A percentile compares a stretch with the other conserved stretches of the same genome.
Evolutionary conservation across 2,797 vertebrate genomes (phyloP).

Genomic region (Pogoniulus pusillus): DNA sequence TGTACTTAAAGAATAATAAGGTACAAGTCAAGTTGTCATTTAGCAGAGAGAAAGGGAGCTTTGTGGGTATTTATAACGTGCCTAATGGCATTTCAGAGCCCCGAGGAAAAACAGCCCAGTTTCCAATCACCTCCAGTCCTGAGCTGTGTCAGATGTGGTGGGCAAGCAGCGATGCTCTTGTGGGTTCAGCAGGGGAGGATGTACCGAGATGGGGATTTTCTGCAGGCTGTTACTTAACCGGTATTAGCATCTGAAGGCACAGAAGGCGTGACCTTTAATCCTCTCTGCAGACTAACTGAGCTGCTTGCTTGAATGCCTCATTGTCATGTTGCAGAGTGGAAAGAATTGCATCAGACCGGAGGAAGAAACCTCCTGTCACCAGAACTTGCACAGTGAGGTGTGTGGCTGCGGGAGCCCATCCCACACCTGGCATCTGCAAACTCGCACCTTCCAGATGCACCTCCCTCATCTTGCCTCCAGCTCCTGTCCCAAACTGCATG

Average conservation of each 20-base stretch:
- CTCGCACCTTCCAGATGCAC: not conserved
- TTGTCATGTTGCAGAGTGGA: conserved; percentile 37
- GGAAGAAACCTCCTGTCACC: conserved; percentile 9
- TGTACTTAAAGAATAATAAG: conserved; percentile 11
- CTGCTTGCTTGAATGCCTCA: conserved; percentile 40
- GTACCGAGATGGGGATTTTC: conserved; percentile 17
- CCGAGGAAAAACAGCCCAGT: not conserved
- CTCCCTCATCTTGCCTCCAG: not conserved
- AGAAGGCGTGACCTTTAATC: conserved; percentile 46
- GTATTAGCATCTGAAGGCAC: conserved; percentile 50
- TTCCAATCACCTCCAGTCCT: conserved; percentile 21
- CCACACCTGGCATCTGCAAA: not conserved
- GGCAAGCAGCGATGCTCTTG: not conserved
- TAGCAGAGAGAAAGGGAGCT: conserved; percentile 40
- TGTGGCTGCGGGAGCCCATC: not conserved
- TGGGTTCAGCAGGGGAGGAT: not conserved
- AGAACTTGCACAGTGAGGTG: not conserved
- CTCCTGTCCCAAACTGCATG: not conserved
- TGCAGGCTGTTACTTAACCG: conserved; percentile 47
- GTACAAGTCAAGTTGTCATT: conserved; percentile 29
- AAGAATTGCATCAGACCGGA: conserved; percentile 13
- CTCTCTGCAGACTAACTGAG: conserved; percentile 28
- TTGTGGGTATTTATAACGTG: conserved; percentile 43
- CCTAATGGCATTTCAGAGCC: conserved; percentile 35
- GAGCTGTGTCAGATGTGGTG: not conserved